Conservation (phyloP, 2,888 invertebrate species). For the Ceratothoa steindachneri region DNA sequence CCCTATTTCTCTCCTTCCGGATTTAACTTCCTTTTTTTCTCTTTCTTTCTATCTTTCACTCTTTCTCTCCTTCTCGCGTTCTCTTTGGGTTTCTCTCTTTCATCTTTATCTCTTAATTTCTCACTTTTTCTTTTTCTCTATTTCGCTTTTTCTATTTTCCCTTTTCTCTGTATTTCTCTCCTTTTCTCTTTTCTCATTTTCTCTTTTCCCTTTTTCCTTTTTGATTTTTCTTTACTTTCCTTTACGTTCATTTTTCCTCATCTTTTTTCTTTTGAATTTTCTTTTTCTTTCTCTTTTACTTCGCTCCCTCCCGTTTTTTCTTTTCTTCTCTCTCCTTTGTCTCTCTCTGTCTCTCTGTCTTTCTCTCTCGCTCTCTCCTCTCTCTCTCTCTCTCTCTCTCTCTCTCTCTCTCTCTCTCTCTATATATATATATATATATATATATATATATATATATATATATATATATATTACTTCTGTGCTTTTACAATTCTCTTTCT, state of each 20-base stretch:
- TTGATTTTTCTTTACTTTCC: neutral
- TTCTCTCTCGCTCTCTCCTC: neutral
- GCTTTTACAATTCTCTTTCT: too few species aligned
- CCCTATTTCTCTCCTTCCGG: too few species aligned
- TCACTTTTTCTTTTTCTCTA: neutral
- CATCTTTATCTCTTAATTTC: neutral
- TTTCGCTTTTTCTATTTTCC: neutral
- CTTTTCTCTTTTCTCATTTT: neutral
- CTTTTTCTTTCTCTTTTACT: neutral
- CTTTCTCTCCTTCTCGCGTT: neutral
- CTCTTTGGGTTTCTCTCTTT: neutral
- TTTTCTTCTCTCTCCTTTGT: neutral
- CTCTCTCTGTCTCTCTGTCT: neutral
- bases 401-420: neutral
- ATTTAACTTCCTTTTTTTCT: too few species aligned
- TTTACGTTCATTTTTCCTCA: neutral
- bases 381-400: neutral
- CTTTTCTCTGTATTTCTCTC: neutral
- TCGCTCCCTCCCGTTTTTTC: neutral
- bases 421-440: too few species aligned
- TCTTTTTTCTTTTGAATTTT: too few species aligned
- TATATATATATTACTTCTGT: too few species aligned
- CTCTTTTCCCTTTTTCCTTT: neutral
- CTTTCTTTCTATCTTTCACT: neutral
- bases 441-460: too few species aligned